phyloP scores from a whole-genome alignment of 2,797 vertebrate species.

The Halcyon leucocephala region DNA sequence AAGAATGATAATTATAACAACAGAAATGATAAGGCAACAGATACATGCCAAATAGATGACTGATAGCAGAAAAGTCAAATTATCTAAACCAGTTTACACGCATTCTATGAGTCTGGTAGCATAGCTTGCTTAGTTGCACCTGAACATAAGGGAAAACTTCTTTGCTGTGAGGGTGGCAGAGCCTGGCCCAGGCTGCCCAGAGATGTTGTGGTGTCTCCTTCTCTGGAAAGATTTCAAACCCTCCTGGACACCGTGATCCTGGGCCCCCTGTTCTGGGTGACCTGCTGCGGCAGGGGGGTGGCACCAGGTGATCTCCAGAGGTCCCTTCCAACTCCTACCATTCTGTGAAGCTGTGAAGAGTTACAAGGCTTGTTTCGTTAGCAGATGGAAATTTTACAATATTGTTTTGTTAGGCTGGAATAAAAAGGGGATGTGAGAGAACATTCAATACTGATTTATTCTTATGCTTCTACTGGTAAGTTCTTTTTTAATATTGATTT shows the following conservation, averaged over 20 bases:
- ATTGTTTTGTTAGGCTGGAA: not conserved
- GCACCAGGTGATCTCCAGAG: not conserved
- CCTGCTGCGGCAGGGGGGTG: not conserved
- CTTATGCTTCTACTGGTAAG: not conserved
- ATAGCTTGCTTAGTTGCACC: not conserved
- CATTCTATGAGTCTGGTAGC: not conserved
- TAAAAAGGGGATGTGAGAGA: not conserved
- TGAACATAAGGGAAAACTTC: not conserved
- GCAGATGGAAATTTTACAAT: not conserved
- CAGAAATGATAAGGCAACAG: not conserved
- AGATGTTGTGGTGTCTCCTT: no score
- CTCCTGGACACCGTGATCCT: not conserved
- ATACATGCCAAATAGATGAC: not conserved
- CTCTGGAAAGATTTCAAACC: not conserved
- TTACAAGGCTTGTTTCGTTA: not conserved
- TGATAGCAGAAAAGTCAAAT: not conserved
- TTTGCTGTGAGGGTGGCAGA: no score
- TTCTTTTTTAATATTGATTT: constrained; percentile 12
- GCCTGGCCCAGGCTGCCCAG: no score
- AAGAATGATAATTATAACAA: not conserved
- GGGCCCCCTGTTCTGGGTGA: not conserved
- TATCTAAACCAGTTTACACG: not conserved
- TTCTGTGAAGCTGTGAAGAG: not conserved
- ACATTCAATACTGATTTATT: constrained; percentile 1
- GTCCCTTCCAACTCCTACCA: not conserved